Base-by-base conservation (phyloP, 2,113 vertebrate species). In the Mugil cephalus region DNA sequence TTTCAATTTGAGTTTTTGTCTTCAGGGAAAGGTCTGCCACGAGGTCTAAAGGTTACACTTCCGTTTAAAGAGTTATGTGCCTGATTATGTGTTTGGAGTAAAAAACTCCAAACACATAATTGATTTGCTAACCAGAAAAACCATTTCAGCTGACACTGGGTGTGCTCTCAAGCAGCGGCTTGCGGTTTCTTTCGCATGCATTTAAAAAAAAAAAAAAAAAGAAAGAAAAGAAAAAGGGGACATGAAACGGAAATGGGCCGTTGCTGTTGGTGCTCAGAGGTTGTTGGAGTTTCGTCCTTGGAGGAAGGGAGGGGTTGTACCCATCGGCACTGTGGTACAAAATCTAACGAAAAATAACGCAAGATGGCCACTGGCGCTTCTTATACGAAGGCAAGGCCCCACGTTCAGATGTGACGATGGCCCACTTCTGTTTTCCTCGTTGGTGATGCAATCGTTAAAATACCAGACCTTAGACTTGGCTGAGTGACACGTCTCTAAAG, bases 221-320 rank as follows among this genome's bases (percentile, higher is more conserved):
- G n/a, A n/a, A n/a, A n/a, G n/a, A 48, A n/a, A 12, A 21, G 43
- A 43, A 47, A 19, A 42, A 39, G 43, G 21, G 17, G 30, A 66
- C 19, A 74, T n/a, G 53, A 34, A 83, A 54, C 62, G 62, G 79
- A 87, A 85, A 82, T 3, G 43, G 53, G 45, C 24, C 9, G n/a
- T 58, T 60, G 63, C n/a, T 53, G 24, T 48, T 67, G 47, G 35
- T 14, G 42, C 47, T 9, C 19, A 15, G 43, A 50, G 50, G 52
- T 6, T 10, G 52, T 6, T 10, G 12, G 0, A 14, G 39, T 9
- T 18, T 36, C 19, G 19, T 39, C 7, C 10, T 53, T 39, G 54
- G 42, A 59, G 67, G 10, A 10, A 69, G 69, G 84, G 87, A 74
- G 86, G 60, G 69, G 53, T 66, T 39, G 6, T 6, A 1, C 8